These are phyloP conservation scores for Ammospiza nelsoni DNA, from an alignment of 2,113 vertebrate genomes.

Conservation along the genomic window DNA sequence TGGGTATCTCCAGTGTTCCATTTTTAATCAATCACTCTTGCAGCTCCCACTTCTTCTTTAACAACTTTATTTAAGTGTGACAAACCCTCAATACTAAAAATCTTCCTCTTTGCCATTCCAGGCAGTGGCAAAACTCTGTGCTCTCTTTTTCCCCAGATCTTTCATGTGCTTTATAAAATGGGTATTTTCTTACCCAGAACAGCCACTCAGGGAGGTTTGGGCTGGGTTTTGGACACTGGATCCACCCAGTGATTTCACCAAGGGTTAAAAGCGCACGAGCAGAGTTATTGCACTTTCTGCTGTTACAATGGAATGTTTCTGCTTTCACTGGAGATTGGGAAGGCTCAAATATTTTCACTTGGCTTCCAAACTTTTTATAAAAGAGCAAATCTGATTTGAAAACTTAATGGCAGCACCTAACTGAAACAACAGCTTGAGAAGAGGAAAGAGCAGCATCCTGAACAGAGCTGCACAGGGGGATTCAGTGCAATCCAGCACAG, in stretches of 20 bases:
- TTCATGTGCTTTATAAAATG: not conserved
- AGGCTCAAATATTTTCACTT: not conserved
- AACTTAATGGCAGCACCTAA: not conserved
- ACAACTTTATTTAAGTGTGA: not conserved
- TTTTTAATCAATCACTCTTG: not conserved
- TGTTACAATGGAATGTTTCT: not conserved
- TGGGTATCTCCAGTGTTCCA: not conserved
- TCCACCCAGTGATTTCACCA: not conserved
- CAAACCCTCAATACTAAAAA: not conserved
- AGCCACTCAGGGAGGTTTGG: not conserved
- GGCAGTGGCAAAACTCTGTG: not conserved
- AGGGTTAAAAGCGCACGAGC: not conserved
- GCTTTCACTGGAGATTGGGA: not conserved
- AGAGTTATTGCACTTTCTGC: accelerated
- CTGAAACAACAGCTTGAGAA: not conserved
- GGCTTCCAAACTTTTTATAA: not conserved
- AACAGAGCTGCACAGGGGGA: not conserved
- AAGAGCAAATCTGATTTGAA: not conserved
- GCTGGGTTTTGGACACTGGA: not conserved
- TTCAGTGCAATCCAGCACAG: not conserved
- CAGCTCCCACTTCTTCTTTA: not conserved
- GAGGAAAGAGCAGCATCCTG: not conserved
- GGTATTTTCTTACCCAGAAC: not conserved
- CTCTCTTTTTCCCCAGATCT: not conserved
- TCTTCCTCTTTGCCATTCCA: not conserved